A percentile compares a stretch with the other conserved stretches of the same genome.
Evolutionary conservation across 1,140 invertebrate species (phyloP).

Genomic region (Drosophila sp.): DNA sequence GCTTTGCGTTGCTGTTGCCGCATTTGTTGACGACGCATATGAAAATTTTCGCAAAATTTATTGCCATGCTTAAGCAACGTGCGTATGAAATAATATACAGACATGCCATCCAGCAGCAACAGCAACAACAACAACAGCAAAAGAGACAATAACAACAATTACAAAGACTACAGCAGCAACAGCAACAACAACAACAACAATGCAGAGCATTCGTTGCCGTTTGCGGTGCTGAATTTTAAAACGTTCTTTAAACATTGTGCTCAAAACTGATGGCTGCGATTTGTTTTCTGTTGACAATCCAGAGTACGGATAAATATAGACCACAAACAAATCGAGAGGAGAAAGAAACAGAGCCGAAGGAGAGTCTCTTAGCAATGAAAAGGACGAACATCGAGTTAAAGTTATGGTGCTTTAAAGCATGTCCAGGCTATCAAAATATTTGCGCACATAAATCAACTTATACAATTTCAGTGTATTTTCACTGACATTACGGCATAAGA

Average conservation of each 20-base stretch:
- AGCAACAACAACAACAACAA: constrained; percentile 12
- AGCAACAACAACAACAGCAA: constrained; percentile 16
- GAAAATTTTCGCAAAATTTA: constrained; percentile 78
- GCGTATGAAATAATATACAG: constrained; percentile 80
- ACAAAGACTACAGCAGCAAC: constrained; percentile 18
- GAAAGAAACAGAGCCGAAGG: not conserved
- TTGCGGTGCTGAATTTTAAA: constrained; percentile 76
- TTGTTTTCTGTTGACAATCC: constrained; percentile 69
- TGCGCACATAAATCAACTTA: constrained; percentile 37
- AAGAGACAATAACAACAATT: constrained; percentile 21
- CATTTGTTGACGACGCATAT: constrained; percentile 69
- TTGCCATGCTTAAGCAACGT: constrained; percentile 79
- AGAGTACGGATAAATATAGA: constrained; percentile 30
- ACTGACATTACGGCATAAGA: not conserved
- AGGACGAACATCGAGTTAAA: constrained; percentile 23
- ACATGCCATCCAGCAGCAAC: constrained; percentile 36
- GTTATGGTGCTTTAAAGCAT: constrained; percentile 44
- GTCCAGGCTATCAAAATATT: constrained; percentile 23
- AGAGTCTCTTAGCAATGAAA: constrained; percentile 6
- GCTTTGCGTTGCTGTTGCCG: constrained; percentile 45
- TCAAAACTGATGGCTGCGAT: constrained; percentile 75
- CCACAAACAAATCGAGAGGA: not conserved
- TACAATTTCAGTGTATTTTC: constrained; percentile 5
- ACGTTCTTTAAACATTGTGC: constrained; percentile 76
- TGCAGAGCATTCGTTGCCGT: constrained; percentile 28